Percentiles rank a stretch among this genome's conserved stretches.
Conservation (phyloP, 1,140 invertebrate genomes). For the Hesperophylax magnus region DNA sequence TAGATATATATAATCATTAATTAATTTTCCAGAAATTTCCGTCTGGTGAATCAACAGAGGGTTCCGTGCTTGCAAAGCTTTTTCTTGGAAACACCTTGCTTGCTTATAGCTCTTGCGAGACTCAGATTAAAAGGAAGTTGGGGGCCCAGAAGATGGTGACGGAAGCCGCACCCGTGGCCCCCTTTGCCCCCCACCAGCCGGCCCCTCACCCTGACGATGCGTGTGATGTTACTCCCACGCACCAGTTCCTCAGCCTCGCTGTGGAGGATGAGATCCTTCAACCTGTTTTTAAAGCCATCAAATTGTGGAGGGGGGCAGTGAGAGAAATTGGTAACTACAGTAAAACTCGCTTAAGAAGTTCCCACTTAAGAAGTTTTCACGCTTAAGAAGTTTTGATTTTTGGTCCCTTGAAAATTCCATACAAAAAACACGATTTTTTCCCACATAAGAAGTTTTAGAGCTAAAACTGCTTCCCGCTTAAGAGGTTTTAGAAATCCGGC, state of each 20-base stretch:
- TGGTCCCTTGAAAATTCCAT: too few relatives aligned
- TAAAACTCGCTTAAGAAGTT: too few relatives aligned
- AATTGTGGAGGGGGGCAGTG: slow-evolving; percentile 42
- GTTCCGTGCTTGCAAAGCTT: slow-evolving; percentile 24
- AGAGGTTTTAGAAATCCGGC: too few relatives aligned
- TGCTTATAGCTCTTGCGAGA: slow-evolving; percentile 35
- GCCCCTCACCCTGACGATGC: slow-evolving; percentile 49
- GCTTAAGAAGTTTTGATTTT: too few relatives aligned
- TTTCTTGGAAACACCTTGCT: slow-evolving; percentile 36
- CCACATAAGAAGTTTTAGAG: too few relatives aligned
- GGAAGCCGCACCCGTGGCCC: background rate
- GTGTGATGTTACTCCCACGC: slow-evolving; percentile 51
- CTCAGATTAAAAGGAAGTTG: slow-evolving; percentile 31
- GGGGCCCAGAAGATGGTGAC: slow-evolving; percentile 1
- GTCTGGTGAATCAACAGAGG: slow-evolving; percentile 13
- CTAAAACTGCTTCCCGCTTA: too few relatives aligned
- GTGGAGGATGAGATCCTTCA: slow-evolving; percentile 31
- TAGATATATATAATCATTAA: background rate
- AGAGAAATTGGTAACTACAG: background rate
- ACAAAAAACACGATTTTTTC: too few relatives aligned
- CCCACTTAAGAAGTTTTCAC: too few relatives aligned
- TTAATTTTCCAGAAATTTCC: slow-evolving; percentile 21
- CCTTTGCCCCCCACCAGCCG: background rate
- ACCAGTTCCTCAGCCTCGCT: slow-evolving; percentile 42
- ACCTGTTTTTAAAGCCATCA: slow-evolving; percentile 40